A percentile compares a stretch with the other conserved stretches of the same genome.
phyloP scores from a whole-genome alignment of 2,888 invertebrate genomes.

The Eupithecia insigniata region DNA sequence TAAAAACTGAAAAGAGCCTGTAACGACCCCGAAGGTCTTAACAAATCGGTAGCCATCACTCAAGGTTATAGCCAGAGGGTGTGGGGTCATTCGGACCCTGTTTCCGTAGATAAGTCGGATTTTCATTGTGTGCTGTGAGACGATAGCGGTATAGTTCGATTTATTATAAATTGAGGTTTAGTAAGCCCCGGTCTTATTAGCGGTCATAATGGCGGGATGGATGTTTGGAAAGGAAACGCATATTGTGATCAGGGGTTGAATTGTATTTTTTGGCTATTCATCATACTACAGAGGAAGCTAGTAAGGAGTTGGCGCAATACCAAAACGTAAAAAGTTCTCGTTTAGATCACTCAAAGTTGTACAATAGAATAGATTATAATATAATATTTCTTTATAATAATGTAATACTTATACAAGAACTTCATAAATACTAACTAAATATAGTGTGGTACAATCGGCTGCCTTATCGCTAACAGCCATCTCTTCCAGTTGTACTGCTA shows the following conservation, averaged over 20 bases:
- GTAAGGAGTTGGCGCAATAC: background rate
- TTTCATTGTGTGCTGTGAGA: constrained; percentile 72
- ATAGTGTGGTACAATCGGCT: too few species aligned
- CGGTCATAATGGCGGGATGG: constrained; percentile 54
- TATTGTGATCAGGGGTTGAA: constrained; percentile 52
- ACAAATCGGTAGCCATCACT: constrained; percentile 82
- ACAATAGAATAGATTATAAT: too few species aligned
- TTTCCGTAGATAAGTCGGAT: constrained; percentile 71
- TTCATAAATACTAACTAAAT: too few species aligned
- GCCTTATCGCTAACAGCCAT: too few species aligned
- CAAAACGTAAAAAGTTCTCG: background rate
- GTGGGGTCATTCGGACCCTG: constrained; percentile 57
- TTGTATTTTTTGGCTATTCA: constrained; percentile 32
- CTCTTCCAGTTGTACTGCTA: too few species aligned
- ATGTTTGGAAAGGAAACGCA: constrained; percentile 59
- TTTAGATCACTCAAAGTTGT: too few species aligned
- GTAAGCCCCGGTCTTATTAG: constrained; percentile 64
- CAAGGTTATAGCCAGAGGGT: constrained; percentile 73
- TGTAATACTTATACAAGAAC: too few species aligned
- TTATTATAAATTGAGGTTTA: constrained; percentile 74
- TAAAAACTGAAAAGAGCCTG: constrained; percentile 80
- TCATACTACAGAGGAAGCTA: background rate
- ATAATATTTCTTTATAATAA: too few species aligned
- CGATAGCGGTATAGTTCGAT: constrained; percentile 72
- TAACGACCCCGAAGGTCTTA: constrained; percentile 75